phyloP scores from a whole-genome alignment of 2,797 vertebrate genomes.

The Sebastes matsubarae region DNA sequence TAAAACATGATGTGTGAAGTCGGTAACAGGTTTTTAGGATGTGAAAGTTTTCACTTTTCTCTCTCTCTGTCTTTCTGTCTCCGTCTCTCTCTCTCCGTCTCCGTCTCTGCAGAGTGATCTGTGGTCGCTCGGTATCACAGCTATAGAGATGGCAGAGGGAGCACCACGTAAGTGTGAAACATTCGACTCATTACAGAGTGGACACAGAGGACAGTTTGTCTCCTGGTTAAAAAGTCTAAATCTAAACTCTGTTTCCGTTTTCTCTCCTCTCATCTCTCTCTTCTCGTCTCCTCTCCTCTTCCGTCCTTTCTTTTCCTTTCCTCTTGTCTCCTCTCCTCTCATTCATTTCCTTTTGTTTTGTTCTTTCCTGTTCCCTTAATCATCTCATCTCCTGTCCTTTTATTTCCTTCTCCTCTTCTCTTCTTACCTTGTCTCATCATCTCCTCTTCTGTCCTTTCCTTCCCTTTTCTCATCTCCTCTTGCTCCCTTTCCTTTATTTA shows the following conservation, averaged over 20 bases:
- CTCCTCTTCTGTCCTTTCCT: neutral
- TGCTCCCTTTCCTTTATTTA: neutral
- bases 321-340: neutral
- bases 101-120: conserved; percentile 89
- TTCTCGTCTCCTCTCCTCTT: neutral
- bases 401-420: neutral
- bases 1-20: conserved; percentile 25
- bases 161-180: conserved; percentile 91
- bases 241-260: neutral
- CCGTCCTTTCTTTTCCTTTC: neutral
- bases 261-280: neutral
- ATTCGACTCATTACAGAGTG: neutral
- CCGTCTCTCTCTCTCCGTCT: too few relatives aligned
- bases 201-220: neutral
- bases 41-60: conserved; percentile 27
- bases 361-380: neutral
- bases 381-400: neutral
- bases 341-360: neutral
- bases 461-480: neutral
- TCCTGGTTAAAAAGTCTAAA: neutral
- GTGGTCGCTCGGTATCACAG: conserved; percentile 97
- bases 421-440: neutral
- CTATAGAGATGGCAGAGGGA: conserved; percentile 98
- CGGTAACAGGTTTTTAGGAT: conserved; percentile 20
- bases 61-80: neutral